phyloP scores from a whole-genome alignment of 2,113 vertebrate species.

The Erythrolamprus reginae region DNA sequence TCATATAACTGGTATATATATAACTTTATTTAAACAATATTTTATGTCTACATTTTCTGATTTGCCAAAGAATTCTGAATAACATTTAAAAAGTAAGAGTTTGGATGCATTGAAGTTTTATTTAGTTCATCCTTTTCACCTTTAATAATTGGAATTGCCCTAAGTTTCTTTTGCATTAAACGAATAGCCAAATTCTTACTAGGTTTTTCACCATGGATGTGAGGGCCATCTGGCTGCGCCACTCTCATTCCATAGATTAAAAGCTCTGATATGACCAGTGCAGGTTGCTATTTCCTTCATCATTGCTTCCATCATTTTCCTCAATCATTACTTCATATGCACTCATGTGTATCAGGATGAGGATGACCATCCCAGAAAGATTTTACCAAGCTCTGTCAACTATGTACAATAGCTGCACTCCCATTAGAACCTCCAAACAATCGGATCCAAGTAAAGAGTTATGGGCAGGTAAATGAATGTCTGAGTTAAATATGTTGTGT shows the following conservation, averaged over 20 bases:
- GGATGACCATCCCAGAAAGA: background rate
- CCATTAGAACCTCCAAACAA: background rate
- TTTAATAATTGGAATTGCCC: background rate
- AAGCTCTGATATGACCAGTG: background rate
- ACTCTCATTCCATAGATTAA: background rate
- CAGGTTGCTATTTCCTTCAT: no score
- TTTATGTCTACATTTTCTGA: background rate
- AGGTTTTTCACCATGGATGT: background rate
- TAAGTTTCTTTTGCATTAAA: background rate
- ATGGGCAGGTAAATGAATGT: background rate
- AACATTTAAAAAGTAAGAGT: background rate
- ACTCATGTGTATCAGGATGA: background rate
- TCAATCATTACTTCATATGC: background rate
- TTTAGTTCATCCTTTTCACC: no score
- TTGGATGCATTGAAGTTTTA: no score
- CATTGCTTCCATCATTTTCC: no score
- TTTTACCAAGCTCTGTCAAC: background rate
- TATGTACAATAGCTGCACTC: background rate
- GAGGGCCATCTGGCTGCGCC: background rate
- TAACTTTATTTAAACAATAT: background rate
- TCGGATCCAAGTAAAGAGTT: background rate
- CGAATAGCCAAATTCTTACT: background rate
- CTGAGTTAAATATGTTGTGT: background rate
- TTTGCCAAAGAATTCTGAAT: background rate
- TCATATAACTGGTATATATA: no score